Evolutionary conservation across 2,113 vertebrate species (phyloP), one percentile per base, ranked within the genome.

Genomic region (Chionis minor): DNA sequence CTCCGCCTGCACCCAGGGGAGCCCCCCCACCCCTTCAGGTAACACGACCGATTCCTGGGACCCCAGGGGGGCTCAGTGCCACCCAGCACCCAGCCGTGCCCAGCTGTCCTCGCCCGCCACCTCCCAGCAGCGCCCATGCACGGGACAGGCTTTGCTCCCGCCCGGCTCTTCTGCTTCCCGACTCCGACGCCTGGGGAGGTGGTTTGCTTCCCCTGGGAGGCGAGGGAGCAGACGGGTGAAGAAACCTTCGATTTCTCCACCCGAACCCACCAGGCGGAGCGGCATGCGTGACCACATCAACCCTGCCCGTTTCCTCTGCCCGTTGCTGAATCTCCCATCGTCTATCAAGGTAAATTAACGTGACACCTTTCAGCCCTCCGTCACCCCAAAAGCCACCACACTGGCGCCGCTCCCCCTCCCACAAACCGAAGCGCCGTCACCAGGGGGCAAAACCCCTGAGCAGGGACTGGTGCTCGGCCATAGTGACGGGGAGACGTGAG

Each of bases 281-380:
- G 23, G 49, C 49, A 10, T 11, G 22, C 21, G 22, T 23, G 61
- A 47, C 9, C 67, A 12, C 62, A 42, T 1, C 28, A 8, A 17
- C 19, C 5, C 4, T 8, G 27, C 14, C 27, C 4, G 10, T 40
- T 28, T 49, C 9, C 80, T 44, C 33, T 49, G 63, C 44, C 49
- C 4, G 0, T 5, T 67, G 61, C 42, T 23, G 24, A 21, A 33
- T 13, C 35, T 14, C 28, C n/a, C 32, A 21, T 6, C 0, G 0
- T 23, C 49, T 14, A 3, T 30, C 52, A n/a, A 21, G 54, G 27
- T 4, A 7, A 42, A 28, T 12, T 8, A 3, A 28, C 55, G 45
- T 1, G 40, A 26, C 0, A 3, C 54, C n/a, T 58, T 56, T 38
- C 26, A 23, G 44, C 42, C 42, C 42, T 44, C 42, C 42, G 42